Evolutionary conservation across 1,140 invertebrate genomes (phyloP), one percentile per base, ranked within the genome.

Genomic region (Magallana ariakensis): DNA sequence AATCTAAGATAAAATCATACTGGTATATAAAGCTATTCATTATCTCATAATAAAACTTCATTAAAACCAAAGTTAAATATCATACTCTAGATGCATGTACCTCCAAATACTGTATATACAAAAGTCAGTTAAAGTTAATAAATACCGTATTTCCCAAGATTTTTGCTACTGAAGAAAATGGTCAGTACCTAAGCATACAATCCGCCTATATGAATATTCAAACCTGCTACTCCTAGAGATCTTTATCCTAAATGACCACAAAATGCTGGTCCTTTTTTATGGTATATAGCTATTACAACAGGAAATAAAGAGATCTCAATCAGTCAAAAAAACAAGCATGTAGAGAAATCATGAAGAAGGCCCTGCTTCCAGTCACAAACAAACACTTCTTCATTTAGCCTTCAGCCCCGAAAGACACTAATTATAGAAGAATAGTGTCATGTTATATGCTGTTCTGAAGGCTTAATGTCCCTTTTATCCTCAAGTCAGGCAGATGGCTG

Each of bases 281-380:
- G 19, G 16, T 16, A n/a, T 13, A 60, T 60, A 19, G 16, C 19
- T n/a, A 26, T 19, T 13, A 75, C 66, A 75, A 75, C 22, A 75
- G 66, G 66, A 75, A 75, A 75, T 75, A 75, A 62, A 62, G 6
- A 15, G 22, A 75, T 9, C 66, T 75, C 22, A 75, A 75, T 75
- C 66, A 75, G 66, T 75, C 22, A 22, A 33, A 75, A 70, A 46
- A 46, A 46, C 33, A 22, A 22, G 33, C 66, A 75, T 33, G 66
- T 75, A 9, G 62, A 26, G 33, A 75, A 13, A 19, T 26, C 10
- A 26, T 19, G 66, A 26, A 75, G 33, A 75, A 26, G 33, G 66
- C 7, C 13, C 2, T 75, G 22, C 66, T 75, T 75, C 22, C 11
- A 75, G 66, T 75, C 66, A 75, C 66, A 13, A 75, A 75, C 66